These are phyloP conservation scores for Astropecten irregularis DNA, from an alignment of 53 echinoderm and acorn worm genomes.

Conservation along the genomic window DNA sequence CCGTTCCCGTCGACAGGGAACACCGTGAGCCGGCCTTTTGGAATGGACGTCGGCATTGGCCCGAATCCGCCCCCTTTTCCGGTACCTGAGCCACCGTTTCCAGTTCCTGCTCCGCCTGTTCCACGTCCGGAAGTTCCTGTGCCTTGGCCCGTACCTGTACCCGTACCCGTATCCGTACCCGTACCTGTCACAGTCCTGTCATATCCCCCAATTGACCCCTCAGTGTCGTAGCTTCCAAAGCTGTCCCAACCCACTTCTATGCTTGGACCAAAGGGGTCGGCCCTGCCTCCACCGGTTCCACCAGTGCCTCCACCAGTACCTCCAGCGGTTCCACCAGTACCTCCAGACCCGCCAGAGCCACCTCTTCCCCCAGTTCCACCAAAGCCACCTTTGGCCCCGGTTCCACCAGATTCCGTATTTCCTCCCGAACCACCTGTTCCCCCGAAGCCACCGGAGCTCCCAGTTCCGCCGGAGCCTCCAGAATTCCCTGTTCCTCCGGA, in stretches of 20 bases:
- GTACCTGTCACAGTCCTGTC: neutral
- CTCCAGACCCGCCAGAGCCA: neutral
- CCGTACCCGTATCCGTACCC: neutral
- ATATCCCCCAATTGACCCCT: neutral
- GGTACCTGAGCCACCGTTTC: neutral
- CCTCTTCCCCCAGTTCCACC: neutral
- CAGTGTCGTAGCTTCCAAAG: neutral
- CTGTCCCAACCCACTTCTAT: conserved; percentile 16
- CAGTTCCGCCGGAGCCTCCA: neutral
- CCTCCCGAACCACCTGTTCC: neutral
- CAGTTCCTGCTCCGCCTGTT: neutral
- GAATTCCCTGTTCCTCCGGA: neutral
- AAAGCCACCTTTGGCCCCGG: neutral
- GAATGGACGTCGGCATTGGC: conserved; percentile 2
- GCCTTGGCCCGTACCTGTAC: neutral
- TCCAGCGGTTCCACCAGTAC: neutral
- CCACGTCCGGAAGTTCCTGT: neutral
- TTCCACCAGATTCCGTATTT: neutral
- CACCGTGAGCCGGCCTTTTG: conserved; percentile 13
- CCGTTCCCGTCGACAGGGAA: conserved; percentile 36
- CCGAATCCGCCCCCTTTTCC: neutral
- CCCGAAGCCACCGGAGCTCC: neutral
- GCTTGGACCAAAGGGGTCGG: conserved; percentile 10
- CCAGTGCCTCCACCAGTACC: neutral
- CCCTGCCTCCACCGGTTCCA: neutral